Conservation (phyloP, 2,113 vertebrate genomes). For the Nycticebus coucang region DNA sequence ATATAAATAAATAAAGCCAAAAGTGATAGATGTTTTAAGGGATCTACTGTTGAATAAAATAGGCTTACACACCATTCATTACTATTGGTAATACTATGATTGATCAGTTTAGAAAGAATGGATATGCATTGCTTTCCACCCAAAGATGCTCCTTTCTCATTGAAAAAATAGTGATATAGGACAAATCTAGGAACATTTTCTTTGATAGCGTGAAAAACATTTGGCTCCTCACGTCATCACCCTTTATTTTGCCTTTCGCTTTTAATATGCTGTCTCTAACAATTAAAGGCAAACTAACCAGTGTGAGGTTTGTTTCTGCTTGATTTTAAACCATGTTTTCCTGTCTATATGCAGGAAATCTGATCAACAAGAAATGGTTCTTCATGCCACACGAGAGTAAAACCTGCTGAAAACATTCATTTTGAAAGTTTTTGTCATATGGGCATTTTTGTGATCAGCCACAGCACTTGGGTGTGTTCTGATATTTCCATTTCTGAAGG, state of each 20-base stretch:
- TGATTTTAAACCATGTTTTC: constrained; percentile 64
- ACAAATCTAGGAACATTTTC: constrained; percentile 21
- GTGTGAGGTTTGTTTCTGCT: constrained; percentile 31
- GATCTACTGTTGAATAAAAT: not conserved
- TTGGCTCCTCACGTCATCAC: constrained; percentile 6
- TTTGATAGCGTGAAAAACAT: constrained; percentile 31
- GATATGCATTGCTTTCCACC: not conserved
- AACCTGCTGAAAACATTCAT: constrained; percentile 65
- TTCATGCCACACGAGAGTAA: constrained; percentile 56
- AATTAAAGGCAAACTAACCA: constrained; percentile 45
- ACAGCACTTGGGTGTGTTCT: not conserved
- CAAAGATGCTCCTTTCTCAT: not conserved
- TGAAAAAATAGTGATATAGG: not conserved
- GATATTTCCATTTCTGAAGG: constrained; percentile 24
- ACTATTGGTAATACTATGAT: not conserved
- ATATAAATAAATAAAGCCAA: constrained; percentile 35
- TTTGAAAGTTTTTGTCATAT: constrained; percentile 69
- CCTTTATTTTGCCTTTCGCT: constrained; percentile 71
- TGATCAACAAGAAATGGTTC: constrained; percentile 58
- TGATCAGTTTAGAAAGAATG: not conserved
- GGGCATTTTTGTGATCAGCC: constrained; percentile 47
- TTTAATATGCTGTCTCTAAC: constrained; percentile 65
- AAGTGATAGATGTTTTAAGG: constrained; percentile 7
- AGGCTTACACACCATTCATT: not conserved
- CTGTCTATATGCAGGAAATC: constrained; percentile 72